Evolutionary conservation across 2,797 vertebrate genomes (phyloP), one percentile per base, ranked within the genome.

Genomic region (Diglossa cyanea): DNA sequence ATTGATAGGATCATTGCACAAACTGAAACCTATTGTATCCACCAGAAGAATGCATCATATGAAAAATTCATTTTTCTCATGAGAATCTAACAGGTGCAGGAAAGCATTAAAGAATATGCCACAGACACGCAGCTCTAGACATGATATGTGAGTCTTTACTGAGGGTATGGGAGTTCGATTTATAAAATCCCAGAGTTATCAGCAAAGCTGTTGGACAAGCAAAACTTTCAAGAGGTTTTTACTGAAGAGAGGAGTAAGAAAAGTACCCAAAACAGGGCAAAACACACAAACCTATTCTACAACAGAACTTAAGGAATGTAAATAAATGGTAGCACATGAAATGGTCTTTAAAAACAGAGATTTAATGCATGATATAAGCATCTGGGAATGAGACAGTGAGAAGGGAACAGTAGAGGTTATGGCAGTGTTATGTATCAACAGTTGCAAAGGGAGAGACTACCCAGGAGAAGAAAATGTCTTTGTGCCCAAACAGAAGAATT

Each of bases 31-130:
- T 90, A 85, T 93, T 96, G 88, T 95, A 93, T 95, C 83, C 74
- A 88, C 58, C 37, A 90, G 48, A 95, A 93, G 60, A 95, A 97
- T 95, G 83, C 60, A 67, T 95, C 77, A 42, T 86, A 92, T 53
- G 74, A 94, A 95, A 95, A 95, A 94, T 67, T 90, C 23, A 92
- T 96, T 95, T 96, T 96, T 92, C 94, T 95, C 95, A 76, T 90
- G 93, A 93, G 86, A 94, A 57, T 74, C 63, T 84, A 95, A 92
- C 94, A 97, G 95, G 95, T 97, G 95, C 90, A 88, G 61, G 83
- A 87, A 82, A 93, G 70, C 73, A 79, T 92, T 94, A 73, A 93
- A 93, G 86, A 88, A 84, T 86, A 96, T 33, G 70, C 58, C 73
- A 88, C 31, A 94, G 95, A 81, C 54, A 48, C 0, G 2, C 75